Evolutionary conservation across 2,888 invertebrate species (phyloP).

Genomic region (Melipona beecheii): DNA sequence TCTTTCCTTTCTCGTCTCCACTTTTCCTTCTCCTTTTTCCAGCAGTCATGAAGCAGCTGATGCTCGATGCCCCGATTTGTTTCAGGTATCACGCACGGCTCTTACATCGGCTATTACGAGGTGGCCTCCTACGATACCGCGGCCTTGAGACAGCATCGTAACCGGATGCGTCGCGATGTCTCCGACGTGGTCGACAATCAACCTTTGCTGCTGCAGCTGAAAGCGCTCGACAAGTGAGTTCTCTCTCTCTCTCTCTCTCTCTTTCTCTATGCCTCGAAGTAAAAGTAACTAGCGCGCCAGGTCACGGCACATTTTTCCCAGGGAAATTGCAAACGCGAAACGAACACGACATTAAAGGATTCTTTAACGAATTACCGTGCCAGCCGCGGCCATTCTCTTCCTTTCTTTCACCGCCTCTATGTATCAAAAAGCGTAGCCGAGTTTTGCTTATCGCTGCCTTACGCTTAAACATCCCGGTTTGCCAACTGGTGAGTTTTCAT

Average conservation of each 20-base stretch:
- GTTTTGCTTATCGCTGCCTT: neutral
- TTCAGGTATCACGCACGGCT: conserved; percentile 80
- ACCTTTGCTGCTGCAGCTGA: conserved; percentile 80
- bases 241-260: neutral
- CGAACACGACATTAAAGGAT: conserved; percentile 24
- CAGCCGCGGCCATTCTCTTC: neutral
- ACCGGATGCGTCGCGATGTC: conserved; percentile 80
- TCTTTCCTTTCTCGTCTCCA: too few relatives aligned
- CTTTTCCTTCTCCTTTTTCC: too few relatives aligned
- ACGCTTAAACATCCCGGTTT: neutral
- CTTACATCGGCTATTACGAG: conserved; percentile 82
- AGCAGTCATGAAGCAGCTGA: neutral
- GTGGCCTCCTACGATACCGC: conserved; percentile 81
- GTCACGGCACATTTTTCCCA: conserved; percentile 20
- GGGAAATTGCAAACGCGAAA: conserved; percentile 27
- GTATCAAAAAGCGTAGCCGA: conserved; percentile 1
- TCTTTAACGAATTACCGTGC: conserved; percentile 31
- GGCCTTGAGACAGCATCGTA: conserved; percentile 80
- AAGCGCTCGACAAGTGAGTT: conserved; percentile 81
- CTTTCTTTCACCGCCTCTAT: conserved; percentile 5
- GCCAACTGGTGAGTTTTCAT: neutral
- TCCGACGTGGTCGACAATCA: conserved; percentile 75
- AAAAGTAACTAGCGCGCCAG: conserved; percentile 27
- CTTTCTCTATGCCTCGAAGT: neutral
- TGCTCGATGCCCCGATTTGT: conserved; percentile 40